phyloP scores from a whole-genome alignment of 2,797 vertebrate species.

The Danio aesculapii region DNA sequence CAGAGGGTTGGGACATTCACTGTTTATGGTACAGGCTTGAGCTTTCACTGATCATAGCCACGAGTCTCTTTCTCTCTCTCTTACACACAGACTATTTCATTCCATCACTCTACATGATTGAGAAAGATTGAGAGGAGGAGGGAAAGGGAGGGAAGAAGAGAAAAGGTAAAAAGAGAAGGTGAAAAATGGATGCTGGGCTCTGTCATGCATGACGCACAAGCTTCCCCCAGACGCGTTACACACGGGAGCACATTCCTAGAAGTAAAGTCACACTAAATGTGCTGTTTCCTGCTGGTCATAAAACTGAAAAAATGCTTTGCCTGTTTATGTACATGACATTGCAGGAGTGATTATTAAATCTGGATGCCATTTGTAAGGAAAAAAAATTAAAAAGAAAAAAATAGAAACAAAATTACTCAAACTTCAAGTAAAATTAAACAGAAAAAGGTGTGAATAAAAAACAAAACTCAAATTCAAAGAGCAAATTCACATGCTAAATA shows the following conservation, averaged over 20 bases:
- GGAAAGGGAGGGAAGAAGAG: slow-evolving; percentile 16
- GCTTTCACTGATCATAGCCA: slow-evolving; percentile 85
- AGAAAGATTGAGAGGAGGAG: slow-evolving; percentile 19
- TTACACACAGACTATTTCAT: slow-evolving; percentile 37
- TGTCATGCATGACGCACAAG: slow-evolving; percentile 59
- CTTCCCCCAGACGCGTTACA: slow-evolving; percentile 8
- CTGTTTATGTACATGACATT: neutral
- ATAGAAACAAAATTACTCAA: no score
- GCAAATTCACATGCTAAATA: no score
- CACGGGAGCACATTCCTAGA: slow-evolving; percentile 19
- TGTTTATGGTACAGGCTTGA: slow-evolving; percentile 79
- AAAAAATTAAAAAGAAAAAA: no score
- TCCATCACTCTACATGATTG: slow-evolving; percentile 40
- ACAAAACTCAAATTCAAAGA: no score
- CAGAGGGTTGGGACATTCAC: slow-evolving; percentile 73
- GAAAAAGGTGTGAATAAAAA: no score
- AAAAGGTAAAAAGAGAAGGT: slow-evolving; percentile 28
- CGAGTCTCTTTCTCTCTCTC: slow-evolving; percentile 17
- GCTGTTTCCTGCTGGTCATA: slow-evolving; percentile 18
- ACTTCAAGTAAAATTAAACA: no score
- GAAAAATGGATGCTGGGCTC: slow-evolving; percentile 47
- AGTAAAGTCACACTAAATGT: slow-evolving; percentile 14
- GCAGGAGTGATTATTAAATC: no score
- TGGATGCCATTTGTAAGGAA: no score
- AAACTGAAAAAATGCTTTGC: slow-evolving; percentile 8